phyloP scores from a whole-genome alignment of 2,797 vertebrate species.

The Mergus octosetaceus region DNA sequence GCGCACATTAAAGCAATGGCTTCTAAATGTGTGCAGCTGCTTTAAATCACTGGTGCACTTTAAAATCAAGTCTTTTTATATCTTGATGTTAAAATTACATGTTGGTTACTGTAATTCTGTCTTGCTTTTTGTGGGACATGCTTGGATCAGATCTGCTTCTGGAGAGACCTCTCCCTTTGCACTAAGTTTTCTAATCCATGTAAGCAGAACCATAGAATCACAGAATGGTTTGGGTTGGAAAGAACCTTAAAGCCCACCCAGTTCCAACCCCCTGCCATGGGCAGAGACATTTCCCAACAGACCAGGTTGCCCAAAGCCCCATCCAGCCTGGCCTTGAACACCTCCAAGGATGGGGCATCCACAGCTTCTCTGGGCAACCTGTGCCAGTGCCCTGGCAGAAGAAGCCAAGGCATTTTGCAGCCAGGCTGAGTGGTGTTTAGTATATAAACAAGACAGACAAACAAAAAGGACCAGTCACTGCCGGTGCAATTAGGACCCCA shows the following conservation, averaged over 20 bases:
- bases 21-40: constrained; percentile 74
- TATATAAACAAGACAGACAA: constrained; percentile 45
- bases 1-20: constrained; percentile 53
- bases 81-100: constrained; percentile 77
- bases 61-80: constrained; percentile 71
- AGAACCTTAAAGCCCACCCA: too few relatives aligned
- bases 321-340: too few relatives aligned
- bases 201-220: not conserved
- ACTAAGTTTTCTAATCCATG: constrained; percentile 41
- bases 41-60: constrained; percentile 64
- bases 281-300: too few relatives aligned
- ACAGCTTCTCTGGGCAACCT: too few relatives aligned
- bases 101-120: constrained; percentile 75
- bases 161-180: constrained; percentile 56
- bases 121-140: constrained; percentile 66
- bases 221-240: too few relatives aligned
- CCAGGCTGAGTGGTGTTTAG: constrained; percentile 19
- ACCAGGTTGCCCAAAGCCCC: too few relatives aligned
- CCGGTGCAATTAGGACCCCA: constrained; percentile 55
- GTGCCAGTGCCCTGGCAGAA: not conserved
- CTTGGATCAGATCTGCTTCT: constrained; percentile 58
- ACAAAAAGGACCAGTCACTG: constrained; percentile 21
- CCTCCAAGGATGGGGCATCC: too few relatives aligned
- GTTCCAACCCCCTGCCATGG: too few relatives aligned
- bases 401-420: constrained; percentile 17